phyloP scores from a whole-genome alignment of 1,140 invertebrate genomes.

The Brachionus sp. region DNA sequence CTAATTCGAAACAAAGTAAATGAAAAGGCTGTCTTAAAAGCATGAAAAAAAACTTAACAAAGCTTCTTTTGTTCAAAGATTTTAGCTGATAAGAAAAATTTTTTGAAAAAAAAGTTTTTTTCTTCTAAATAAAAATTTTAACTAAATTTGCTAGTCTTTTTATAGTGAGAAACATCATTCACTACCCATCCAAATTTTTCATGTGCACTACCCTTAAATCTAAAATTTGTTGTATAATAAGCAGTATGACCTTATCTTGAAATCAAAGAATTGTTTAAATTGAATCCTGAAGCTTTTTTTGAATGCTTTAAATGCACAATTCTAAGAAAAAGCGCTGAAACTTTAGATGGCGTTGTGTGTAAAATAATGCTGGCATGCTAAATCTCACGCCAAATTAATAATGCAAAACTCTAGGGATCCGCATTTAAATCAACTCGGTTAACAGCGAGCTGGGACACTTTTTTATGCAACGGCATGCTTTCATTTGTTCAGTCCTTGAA shows the following conservation, averaged over 20 bases:
- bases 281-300: constrained; percentile 7
- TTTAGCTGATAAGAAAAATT: neutral
- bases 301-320: neutral
- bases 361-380: neutral
- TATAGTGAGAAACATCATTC: neutral
- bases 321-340: neutral
- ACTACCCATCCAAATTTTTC: neutral
- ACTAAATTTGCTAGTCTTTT: neutral
- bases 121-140: neutral
- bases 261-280: constrained; percentile 5
- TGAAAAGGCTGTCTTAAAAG: neutral
- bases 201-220: neutral
- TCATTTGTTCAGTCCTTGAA: neutral
- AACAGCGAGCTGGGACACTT: neutral
- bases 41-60: neutral
- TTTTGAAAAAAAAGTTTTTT: neutral
- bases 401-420: neutral
- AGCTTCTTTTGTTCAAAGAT: constrained; percentile 2
- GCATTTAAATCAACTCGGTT: neutral
- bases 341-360: neutral
- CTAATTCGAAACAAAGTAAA: neutral
- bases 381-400: constrained; percentile 1
- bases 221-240: neutral
- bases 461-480: neutral
- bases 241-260: neutral